Evolutionary conservation across 2,888 invertebrate genomes (phyloP).

Genomic region (Axea sp.): DNA sequence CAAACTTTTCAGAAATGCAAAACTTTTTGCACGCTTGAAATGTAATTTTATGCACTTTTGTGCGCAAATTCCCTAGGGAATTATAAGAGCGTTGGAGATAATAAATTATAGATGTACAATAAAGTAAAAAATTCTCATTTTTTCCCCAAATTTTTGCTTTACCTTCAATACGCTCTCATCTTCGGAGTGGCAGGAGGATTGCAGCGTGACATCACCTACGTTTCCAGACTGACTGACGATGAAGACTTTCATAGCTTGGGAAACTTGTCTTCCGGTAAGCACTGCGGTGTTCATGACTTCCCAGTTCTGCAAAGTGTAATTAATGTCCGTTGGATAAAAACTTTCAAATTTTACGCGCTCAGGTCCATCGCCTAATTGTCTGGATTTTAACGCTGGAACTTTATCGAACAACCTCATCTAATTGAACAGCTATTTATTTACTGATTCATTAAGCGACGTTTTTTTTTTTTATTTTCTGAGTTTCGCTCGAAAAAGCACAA

Average conservation of each 20-base stretch:
- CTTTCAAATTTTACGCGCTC: conserved; percentile 37
- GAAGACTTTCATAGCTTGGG: conserved; percentile 96
- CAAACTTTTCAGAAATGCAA: conserved; percentile 30
- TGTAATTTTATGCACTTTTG: conserved; percentile 3
- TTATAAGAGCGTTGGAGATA: too few relatives aligned
- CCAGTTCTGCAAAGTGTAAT: conserved; percentile 86
- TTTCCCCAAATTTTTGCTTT: too few relatives aligned
- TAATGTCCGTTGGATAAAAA: conserved; percentile 47
- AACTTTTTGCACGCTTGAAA: conserved; percentile 18
- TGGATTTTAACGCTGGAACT: conserved; percentile 33
- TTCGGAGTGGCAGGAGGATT: conserved; percentile 96
- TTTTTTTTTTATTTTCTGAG: too few relatives aligned
- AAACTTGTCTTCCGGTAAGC: conserved; percentile 94
- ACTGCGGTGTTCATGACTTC: conserved; percentile 97
- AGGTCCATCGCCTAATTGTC: conserved; percentile 26
- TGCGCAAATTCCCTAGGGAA: conserved; percentile 5
- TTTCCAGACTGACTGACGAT: conserved; percentile 96
- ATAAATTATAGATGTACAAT: too few relatives aligned
- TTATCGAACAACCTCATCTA: conserved; percentile 38
- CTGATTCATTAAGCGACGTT: conserved; percentile 24
- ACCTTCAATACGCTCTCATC: conserved; percentile 98
- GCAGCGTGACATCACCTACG: conserved; percentile 96
- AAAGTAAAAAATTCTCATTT: too few relatives aligned
- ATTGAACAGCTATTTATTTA: conserved; percentile 48
- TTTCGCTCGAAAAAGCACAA: too few relatives aligned